Conservation (phyloP, 2,113 vertebrate species). For the Pangasianodon gigas region DNA sequence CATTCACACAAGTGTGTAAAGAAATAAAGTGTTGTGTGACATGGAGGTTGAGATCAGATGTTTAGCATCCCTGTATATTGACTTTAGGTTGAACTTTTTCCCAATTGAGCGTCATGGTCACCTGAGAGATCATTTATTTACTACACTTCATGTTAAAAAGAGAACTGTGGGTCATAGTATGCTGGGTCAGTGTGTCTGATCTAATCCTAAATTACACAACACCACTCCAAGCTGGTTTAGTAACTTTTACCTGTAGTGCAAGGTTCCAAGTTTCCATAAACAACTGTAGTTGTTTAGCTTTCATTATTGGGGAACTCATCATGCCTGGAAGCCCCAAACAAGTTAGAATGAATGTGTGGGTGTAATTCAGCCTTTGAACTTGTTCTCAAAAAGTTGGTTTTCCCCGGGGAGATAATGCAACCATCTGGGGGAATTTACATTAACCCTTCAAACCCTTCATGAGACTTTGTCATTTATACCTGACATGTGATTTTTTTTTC, state of each 20-base stretch:
- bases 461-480: not conserved
- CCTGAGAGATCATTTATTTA: not conserved
- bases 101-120: not conserved
- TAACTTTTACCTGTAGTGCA: not conserved
- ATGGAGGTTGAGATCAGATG: not conserved
- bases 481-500: not conserved
- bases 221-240: not conserved
- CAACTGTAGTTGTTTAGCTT: not conserved
- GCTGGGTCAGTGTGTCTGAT: not conserved
- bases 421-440: not conserved
- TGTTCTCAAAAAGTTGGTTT: not conserved
- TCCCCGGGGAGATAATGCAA: not conserved
- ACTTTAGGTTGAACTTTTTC: not conserved
- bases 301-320: not conserved
- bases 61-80: not conserved
- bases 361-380: not conserved
- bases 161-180: not conserved
- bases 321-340: not conserved
- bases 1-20: not conserved
- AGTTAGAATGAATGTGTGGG: not conserved
- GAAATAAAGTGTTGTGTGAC: not conserved
- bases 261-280: not conserved
- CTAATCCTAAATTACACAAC: conserved; percentile 8
- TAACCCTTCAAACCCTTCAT: not conserved
- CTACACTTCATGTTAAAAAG: not conserved